phyloP scores from a whole-genome alignment of 2,888 invertebrate genomes.

The Abrostola triplasia region DNA sequence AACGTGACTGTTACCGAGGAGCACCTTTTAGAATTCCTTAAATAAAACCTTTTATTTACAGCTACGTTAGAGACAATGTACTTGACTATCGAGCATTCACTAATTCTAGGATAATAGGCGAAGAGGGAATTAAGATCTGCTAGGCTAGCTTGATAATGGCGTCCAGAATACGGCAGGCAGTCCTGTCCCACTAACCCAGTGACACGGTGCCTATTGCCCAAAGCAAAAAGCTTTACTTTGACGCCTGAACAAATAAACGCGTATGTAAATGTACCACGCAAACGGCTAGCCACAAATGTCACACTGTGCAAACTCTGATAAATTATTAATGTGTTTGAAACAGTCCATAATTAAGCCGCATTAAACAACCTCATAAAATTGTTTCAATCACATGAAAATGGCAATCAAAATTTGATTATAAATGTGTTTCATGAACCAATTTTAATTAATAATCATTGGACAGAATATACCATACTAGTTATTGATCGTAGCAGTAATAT shows the following conservation, averaged over 20 bases:
- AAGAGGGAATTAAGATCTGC: constrained; percentile 62
- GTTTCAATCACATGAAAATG: too few species aligned
- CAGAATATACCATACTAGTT: constrained; percentile 13
- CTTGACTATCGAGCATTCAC: background rate
- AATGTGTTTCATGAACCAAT: background rate
- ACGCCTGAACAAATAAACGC: constrained; percentile 75
- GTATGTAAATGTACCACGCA: constrained; percentile 70
- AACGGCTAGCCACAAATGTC: constrained; percentile 61
- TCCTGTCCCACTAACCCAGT: constrained; percentile 82
- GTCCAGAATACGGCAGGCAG: constrained; percentile 64
- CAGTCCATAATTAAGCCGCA: constrained; percentile 11
- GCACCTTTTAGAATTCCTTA: too few species aligned
- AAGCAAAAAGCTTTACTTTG: constrained; percentile 72
- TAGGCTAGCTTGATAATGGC: constrained; percentile 70
- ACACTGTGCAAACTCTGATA: constrained; percentile 58
- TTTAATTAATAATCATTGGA: background rate
- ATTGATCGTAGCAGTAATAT: constrained; percentile 25
- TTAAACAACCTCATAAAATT: too few species aligned
- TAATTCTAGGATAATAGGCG: constrained; percentile 17
- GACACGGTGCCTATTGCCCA: constrained; percentile 68
- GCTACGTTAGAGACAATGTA: background rate
- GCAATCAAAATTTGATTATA: too few species aligned
- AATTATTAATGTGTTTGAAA: constrained; percentile 65
- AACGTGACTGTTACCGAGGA: too few species aligned
- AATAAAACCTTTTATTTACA: too few species aligned